phyloP scores from a whole-genome alignment of 2,888 invertebrate species.

The Aelia acuminata region DNA sequence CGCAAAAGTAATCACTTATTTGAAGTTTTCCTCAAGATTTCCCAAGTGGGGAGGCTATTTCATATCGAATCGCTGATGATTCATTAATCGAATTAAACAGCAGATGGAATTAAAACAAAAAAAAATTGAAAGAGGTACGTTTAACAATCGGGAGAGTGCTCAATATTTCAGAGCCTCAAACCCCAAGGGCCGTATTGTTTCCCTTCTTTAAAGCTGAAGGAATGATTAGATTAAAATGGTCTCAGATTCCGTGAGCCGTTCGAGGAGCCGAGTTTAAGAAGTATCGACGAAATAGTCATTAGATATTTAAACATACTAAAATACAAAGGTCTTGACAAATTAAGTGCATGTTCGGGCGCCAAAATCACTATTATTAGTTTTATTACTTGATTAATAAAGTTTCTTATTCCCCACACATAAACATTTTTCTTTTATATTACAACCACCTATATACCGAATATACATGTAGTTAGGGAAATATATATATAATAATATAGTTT shows the following conservation, averaged over 20 bases:
- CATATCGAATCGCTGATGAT: conserved; percentile 7
- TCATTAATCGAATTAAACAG: conserved; percentile 45
- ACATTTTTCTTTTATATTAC: no score
- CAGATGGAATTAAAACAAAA: conserved; percentile 37
- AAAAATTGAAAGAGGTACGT: conserved; percentile 8
- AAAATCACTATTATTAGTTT: no score
- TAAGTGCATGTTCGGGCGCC: no score
- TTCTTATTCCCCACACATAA: no score
- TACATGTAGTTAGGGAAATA: no score
- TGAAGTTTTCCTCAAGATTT: neutral
- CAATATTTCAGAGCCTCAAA: conserved; percentile 29
- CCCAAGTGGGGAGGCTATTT: neutral
- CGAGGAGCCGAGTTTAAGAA: neutral
- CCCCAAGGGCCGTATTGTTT: conserved; percentile 32
- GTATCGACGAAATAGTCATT: neutral
- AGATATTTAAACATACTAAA: neutral
- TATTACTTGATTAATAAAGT: no score
- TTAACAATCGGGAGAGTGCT: conserved; percentile 34
- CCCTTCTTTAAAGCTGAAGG: conserved; percentile 29
- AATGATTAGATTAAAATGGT: conserved; percentile 35
- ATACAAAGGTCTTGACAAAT: neutral
- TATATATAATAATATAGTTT: no score
- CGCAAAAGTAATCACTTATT: conserved; percentile 1
- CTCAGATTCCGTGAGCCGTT: conserved; percentile 26
- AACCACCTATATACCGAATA: no score